These are phyloP conservation scores for Epistrophe grossulariae DNA, from an alignment of 2,888 invertebrate genomes.

Conservation along the genomic window DNA sequence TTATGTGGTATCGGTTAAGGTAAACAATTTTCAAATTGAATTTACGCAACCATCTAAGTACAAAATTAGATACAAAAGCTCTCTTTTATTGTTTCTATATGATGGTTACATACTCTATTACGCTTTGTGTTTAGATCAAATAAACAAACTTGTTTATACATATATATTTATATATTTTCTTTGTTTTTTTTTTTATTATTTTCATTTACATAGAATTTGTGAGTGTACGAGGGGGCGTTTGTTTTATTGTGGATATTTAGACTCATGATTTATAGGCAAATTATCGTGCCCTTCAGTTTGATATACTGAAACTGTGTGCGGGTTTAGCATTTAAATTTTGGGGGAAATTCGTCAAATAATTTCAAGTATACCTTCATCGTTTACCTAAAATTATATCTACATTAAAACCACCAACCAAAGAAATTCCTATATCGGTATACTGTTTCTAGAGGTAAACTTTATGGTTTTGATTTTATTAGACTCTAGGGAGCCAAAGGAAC, in stretches of 20 bases:
- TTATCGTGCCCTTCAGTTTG: not conserved
- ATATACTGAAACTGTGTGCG: too few species aligned
- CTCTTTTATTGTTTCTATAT: not conserved
- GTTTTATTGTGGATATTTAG: not conserved
- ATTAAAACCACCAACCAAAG: slow-evolving; percentile 22
- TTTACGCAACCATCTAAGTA: slow-evolving; percentile 19
- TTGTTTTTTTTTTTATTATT: not conserved
- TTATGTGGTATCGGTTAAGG: not conserved
- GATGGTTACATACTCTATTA: not conserved
- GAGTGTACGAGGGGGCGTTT: not conserved
- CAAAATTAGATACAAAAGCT: not conserved
- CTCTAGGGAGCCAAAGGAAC: not conserved
- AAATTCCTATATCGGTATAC: not conserved
- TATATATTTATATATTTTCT: not conserved
- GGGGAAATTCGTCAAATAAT: slow-evolving; percentile 1
- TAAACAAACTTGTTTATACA: not conserved
- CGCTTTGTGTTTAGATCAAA: not conserved
- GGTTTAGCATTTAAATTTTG: not conserved
- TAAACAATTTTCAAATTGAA: slow-evolving; percentile 25
- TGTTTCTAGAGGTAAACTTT: not conserved
- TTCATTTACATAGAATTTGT: not conserved
- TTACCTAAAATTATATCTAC: not conserved
- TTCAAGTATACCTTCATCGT: not conserved
- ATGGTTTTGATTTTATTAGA: slow-evolving; percentile 21
- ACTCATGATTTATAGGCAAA: slow-evolving; percentile 19